Evolutionary conservation across 2,888 invertebrate species (phyloP).

Genomic region (Itoplectis maculator): DNA sequence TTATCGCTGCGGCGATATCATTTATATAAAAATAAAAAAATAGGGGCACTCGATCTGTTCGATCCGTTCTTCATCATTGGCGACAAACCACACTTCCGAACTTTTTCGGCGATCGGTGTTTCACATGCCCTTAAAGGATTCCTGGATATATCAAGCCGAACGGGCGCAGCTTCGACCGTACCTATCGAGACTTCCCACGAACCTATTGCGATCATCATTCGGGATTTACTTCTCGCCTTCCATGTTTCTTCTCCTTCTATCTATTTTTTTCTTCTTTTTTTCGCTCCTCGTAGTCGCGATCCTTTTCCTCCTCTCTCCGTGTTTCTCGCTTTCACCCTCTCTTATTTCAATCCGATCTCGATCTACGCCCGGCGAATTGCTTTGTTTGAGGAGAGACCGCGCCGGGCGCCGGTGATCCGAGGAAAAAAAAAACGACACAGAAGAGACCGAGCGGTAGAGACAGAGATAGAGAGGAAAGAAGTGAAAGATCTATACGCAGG

Average conservation of each 20-base stretch:
- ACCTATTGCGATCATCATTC: constrained; percentile 25
- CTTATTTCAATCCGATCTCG: constrained; percentile 67
- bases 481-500: constrained; percentile 54
- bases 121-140: neutral
- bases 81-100: no score
- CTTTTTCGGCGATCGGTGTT: no score
- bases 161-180: neutral
- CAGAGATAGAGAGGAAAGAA: constrained; percentile 46
- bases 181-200: constrained; percentile 38
- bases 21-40: no score
- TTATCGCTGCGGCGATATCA: no score
- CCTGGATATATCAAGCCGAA: neutral
- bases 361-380: constrained; percentile 62
- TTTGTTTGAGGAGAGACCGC: constrained; percentile 57
- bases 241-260: neutral
- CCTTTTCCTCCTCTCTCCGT: constrained; percentile 33
- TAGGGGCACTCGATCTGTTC: no score
- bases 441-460: constrained; percentile 39
- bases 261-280: constrained; percentile 12
- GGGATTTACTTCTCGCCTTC: constrained; percentile 51
- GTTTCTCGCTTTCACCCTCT: constrained; percentile 31
- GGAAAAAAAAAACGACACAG: constrained; percentile 31
- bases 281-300: constrained; percentile 54
- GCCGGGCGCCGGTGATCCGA: constrained; percentile 46
- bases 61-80: no score